Conservation (phyloP, 2,888 invertebrate species). For the Dendrolimus pini region DNA sequence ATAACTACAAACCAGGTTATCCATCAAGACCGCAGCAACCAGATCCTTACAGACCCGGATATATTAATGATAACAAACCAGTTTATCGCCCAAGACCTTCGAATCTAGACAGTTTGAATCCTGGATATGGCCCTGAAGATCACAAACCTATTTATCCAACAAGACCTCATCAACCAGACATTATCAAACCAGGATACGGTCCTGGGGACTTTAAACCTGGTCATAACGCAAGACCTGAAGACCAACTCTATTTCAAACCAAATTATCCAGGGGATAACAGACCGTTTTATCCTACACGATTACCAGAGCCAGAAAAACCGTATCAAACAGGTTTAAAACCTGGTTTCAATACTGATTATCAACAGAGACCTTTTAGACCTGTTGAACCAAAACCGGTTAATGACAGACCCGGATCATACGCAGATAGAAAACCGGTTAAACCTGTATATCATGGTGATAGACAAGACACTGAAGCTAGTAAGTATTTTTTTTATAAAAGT, state of each 20-base stretch:
- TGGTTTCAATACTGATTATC: conserved; percentile 10
- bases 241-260: background rate
- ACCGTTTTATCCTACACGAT: background rate
- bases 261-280: background rate
- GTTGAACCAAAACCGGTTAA: conserved; percentile 8
- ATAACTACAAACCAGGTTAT: conserved; percentile 11
- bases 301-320: background rate
- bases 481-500: conserved; percentile 18
- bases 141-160: conserved; percentile 21
- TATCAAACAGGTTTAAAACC: conserved; percentile 5
- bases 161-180: conserved; percentile 4
- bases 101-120: conserved; percentile 8
- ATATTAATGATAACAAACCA: conserved; percentile 13
- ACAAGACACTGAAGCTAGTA: conserved; percentile 38
- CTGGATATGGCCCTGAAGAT: conserved; percentile 14
- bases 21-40: conserved; percentile 7
- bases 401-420: conserved; percentile 13
- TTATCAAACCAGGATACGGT: too few species aligned
- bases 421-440: conserved; percentile 14
- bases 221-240: background rate
- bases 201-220: background rate
- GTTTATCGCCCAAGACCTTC: background rate
- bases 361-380: conserved; percentile 5
- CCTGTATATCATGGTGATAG: conserved; percentile 36
- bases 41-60: conserved; percentile 12